Conservation (phyloP, 2,113 vertebrate genomes). For the Thamnaconus septentrionalis region DNA sequence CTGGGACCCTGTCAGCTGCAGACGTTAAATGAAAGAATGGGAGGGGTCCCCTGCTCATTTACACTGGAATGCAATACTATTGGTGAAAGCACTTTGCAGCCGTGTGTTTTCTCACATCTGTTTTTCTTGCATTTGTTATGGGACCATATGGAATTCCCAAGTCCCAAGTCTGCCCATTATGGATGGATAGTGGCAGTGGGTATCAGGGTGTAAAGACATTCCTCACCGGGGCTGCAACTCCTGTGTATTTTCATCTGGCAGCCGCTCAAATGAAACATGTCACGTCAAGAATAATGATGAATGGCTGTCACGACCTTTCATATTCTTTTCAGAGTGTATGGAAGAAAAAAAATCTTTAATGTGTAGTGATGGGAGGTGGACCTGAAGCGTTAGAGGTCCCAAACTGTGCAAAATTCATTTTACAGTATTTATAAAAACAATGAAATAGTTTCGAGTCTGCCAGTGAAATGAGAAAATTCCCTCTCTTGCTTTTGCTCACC, state of each 20-base stretch:
- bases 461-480: no score
- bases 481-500: no score
- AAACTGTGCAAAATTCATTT: no score
- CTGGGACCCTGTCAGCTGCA: conserved; percentile 55
- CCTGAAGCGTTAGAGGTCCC: not conserved
- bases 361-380: no score
- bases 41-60: conserved; percentile 49
- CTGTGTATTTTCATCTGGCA: not conserved
- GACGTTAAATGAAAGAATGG: conserved; percentile 23
- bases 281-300: not conserved
- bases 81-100: conserved; percentile 33
- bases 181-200: conserved; percentile 4
- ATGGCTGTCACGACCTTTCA: not conserved
- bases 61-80: conserved; percentile 55
- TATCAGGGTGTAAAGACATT: conserved; percentile 45
- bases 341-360: no score
- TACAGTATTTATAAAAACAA: no score
- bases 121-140: conserved; percentile 56
- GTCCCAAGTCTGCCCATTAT: conserved; percentile 12
- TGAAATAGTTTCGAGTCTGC: no score
- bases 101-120: conserved; percentile 35
- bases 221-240: conserved; percentile 24
- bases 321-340: no score
- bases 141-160: conserved; percentile 44
- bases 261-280: not conserved